These are phyloP conservation scores for Episyrphus balteatus DNA, from an alignment of 1,140 invertebrate species.

Conservation along the genomic window DNA sequence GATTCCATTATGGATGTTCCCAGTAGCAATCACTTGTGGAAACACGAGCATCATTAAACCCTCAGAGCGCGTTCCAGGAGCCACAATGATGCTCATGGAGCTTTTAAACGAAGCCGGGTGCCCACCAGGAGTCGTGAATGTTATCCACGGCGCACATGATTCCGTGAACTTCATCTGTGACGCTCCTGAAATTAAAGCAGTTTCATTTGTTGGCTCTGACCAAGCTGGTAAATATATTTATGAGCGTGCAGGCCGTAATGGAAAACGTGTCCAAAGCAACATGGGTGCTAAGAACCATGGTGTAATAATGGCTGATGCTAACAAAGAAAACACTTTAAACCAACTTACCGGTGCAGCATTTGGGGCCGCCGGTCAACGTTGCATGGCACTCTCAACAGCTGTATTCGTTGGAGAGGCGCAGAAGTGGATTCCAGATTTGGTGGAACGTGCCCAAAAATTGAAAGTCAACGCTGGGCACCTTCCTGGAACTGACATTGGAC, in stretches of 20 bases:
- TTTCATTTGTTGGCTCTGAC: conserved; percentile 98
- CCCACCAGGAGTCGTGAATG: conserved; percentile 68
- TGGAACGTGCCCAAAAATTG: conserved; percentile 74
- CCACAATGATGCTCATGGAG: conserved; percentile 88
- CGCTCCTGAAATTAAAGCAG: conserved; percentile 88
- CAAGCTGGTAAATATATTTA: conserved; percentile 95
- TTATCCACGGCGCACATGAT: conserved; percentile 91
- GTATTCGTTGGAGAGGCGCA: conserved; percentile 92
- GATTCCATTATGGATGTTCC: conserved; percentile 99
- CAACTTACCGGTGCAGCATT: conserved; percentile 93
- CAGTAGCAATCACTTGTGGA: conserved; percentile 83
- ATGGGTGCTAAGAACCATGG: conserved; percentile 99
- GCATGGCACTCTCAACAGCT: conserved; percentile 96
- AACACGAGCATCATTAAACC: conserved; percentile 74
- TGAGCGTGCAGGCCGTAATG: conserved; percentile 68
- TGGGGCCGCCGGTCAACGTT: conserved; percentile 87
- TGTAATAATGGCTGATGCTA: conserved; percentile 91
- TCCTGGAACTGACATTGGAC: conserved; percentile 90
- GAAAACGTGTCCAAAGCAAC: conserved; percentile 96
- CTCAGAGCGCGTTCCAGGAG: conserved; percentile 94
- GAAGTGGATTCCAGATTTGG: conserved; percentile 89
- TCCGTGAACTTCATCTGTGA: conserved; percentile 97
- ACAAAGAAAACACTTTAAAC: conserved; percentile 92
- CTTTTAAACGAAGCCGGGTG: conserved; percentile 82
- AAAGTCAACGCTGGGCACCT: conserved; percentile 91